Conservation (phyloP, 2,797 vertebrate species). For the Lagocephalus sceleratus region DNA sequence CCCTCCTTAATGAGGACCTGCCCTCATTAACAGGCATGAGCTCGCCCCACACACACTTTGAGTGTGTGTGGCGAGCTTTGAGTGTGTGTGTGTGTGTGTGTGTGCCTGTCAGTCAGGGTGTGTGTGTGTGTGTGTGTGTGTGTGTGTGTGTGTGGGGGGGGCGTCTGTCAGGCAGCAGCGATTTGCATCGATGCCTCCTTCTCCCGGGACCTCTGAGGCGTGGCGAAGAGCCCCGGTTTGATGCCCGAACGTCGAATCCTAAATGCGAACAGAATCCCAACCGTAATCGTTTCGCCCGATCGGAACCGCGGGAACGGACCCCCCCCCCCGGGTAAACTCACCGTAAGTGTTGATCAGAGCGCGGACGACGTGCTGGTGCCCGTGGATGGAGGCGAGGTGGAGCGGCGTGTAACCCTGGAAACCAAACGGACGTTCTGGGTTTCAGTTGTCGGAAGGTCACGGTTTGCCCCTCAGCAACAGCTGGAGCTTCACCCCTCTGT, state of each 20-base stretch:
- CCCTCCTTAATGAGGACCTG: too few relatives aligned
- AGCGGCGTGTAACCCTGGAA: slow-evolving; percentile 68
- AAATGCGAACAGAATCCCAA: slow-evolving; percentile 8
- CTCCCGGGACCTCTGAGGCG: slow-evolving; percentile 60
- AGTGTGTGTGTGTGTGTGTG: neutral
- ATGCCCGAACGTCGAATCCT: slow-evolving; percentile 26
- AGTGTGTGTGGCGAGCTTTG: too few relatives aligned
- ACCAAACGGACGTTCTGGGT: slow-evolving; percentile 3
- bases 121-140: too few relatives aligned
- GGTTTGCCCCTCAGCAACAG: too few relatives aligned
- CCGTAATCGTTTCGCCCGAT: neutral
- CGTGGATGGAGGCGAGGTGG: slow-evolving; percentile 70
- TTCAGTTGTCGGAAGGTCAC: too few relatives aligned
- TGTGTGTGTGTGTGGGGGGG: slow-evolving; percentile 15
- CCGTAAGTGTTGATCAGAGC: slow-evolving; percentile 73
- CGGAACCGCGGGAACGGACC: neutral
- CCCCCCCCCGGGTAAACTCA: slow-evolving; percentile 41
- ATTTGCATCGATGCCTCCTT: slow-evolving; percentile 40
- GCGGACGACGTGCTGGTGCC: slow-evolving; percentile 64
- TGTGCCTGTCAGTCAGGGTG: slow-evolving; percentile 40
- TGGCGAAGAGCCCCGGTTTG: slow-evolving; percentile 49
- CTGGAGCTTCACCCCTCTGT: too few relatives aligned
- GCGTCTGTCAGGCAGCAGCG: slow-evolving; percentile 35
- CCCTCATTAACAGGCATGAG: too few relatives aligned
- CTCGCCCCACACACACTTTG: too few relatives aligned